Conservation (phyloP, 2,797 vertebrate genomes). For the Pseudotriccus pelzelni region DNA sequence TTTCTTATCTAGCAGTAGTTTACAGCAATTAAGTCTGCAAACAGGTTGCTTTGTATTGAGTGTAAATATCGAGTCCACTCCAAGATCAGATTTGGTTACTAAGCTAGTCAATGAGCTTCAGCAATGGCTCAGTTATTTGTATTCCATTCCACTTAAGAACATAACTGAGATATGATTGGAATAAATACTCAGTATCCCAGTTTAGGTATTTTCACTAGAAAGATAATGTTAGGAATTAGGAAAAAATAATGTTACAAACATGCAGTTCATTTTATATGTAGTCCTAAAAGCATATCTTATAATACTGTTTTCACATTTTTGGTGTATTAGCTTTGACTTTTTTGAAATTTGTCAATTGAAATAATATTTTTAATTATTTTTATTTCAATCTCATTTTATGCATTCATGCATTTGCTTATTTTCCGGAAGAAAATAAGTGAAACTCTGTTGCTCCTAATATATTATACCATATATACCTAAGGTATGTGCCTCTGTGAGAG, state of each 20-base stretch:
- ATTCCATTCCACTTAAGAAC: not conserved
- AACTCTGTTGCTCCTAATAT: not conserved
- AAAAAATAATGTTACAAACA: not conserved
- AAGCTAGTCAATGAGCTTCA: not conserved
- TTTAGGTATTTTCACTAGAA: not conserved
- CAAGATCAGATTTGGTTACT: not conserved
- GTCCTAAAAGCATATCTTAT: not conserved
- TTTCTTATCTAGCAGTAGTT: not conserved
- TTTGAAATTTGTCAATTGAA: not conserved
- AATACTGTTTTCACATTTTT: not conserved
- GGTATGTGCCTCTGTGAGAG: not conserved
- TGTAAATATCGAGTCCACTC: not conserved
- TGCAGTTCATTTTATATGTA: not conserved
- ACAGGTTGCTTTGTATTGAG: not conserved
- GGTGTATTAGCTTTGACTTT: not conserved
- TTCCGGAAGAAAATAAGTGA: not conserved
- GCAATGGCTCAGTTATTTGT: not conserved
- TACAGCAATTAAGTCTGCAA: not conserved
- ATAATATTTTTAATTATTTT: not conserved
- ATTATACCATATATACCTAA: not conserved
- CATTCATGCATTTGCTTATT: not conserved
- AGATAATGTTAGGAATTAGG: not conserved
- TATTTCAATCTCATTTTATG: not conserved
- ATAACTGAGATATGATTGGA: not conserved
- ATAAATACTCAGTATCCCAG: not conserved